Evolutionary conservation across 2,113 vertebrate species (phyloP), one percentile per base, ranked within the genome.

Genomic region (Myocastor coypus): DNA sequence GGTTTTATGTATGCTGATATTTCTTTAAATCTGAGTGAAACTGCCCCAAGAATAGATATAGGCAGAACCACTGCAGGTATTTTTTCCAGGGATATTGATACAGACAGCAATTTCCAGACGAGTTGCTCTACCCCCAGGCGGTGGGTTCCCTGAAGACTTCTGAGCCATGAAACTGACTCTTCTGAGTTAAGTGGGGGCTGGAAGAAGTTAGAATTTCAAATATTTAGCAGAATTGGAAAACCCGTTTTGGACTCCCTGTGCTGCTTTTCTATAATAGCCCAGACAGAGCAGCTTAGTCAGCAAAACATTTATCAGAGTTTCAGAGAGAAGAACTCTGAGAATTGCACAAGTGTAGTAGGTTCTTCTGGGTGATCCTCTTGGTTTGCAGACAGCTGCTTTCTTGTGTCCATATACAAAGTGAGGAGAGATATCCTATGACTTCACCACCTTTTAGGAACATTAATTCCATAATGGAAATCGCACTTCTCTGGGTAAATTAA

Each of bases 1-100:
- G 32, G 22, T 92, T 85, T 89, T n/a, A 34, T 46, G 17, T 50
- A 63, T 61, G 20, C 24, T 66, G n/a, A 69, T 94, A 3, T 0
- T 59, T 90, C 14, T 19, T 89, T 64, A 73, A 78, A 80, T 95
- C 52, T 91, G 24, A 96, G 19, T 71, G 81, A 89, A 50, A 50
- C 46, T 78, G 13, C 55, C 86, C 4, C 13, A 66, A 61, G 46
- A 8, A 7, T 20, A 92, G 14, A 69, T 63, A 46, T 30, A 69
- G 34, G 81, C 64, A 82, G 69, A 83, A 81, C 9, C 40, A 24
- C 87, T 90, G 64, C n/a, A 63, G 91, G 42, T 46, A 28, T 1
- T 92, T 95, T 88, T 12, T 50, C 24, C 3, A 69, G n/a, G 20
- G 6, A 55, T 81, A 64, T 40, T 94, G 87, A 42, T 46, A 64